Evolutionary conservation across 2,888 invertebrate species (phyloP).

Genomic region (Imbricaverruca yamaguchii): DNA sequence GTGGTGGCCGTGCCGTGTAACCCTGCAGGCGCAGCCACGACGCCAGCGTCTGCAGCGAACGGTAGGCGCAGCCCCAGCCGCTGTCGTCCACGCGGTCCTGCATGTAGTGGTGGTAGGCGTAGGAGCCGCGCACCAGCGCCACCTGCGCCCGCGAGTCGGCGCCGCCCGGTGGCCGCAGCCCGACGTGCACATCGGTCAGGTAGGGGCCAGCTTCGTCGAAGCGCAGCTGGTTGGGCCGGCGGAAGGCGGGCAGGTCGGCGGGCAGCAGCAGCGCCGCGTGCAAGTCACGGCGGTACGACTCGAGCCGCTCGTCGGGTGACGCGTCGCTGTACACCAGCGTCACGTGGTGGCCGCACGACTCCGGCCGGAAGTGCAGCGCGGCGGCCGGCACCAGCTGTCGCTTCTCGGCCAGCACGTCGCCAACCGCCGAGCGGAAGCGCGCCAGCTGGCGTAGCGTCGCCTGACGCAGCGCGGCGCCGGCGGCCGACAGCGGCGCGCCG

Average conservation of each 20-base stretch:
- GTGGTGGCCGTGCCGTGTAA: conserved; percentile 65
- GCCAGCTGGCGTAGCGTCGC: conserved; percentile 14
- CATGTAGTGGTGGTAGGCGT: conserved; percentile 94
- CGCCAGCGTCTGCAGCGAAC: conserved; percentile 90
- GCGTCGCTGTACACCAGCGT: neutral
- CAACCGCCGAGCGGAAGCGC: neutral
- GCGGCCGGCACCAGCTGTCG: neutral
- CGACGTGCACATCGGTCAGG: conserved; percentile 67
- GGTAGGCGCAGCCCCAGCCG: conserved; percentile 99
- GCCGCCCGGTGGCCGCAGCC: conserved; percentile 41
- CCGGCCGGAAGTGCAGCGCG: conserved; percentile 14
- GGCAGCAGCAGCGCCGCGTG: conserved; percentile 65
- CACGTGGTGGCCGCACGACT: neutral
- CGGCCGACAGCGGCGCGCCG: neutral
- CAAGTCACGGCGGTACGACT: conserved; percentile 54
- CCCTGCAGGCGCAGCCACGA: conserved; percentile 92
- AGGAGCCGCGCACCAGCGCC: conserved; percentile 63
- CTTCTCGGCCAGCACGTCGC: neutral
- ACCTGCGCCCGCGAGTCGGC: conserved; percentile 40
- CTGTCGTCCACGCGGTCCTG: conserved; percentile 88
- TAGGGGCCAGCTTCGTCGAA: conserved; percentile 43
- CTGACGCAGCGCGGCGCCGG: conserved; percentile 12
- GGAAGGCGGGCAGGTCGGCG: conserved; percentile 62
- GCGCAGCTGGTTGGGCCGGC: conserved; percentile 55
- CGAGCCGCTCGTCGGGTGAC: neutral